Conservation (phyloP, 2,113 vertebrate species). For the Cyanistes caeruleus region DNA sequence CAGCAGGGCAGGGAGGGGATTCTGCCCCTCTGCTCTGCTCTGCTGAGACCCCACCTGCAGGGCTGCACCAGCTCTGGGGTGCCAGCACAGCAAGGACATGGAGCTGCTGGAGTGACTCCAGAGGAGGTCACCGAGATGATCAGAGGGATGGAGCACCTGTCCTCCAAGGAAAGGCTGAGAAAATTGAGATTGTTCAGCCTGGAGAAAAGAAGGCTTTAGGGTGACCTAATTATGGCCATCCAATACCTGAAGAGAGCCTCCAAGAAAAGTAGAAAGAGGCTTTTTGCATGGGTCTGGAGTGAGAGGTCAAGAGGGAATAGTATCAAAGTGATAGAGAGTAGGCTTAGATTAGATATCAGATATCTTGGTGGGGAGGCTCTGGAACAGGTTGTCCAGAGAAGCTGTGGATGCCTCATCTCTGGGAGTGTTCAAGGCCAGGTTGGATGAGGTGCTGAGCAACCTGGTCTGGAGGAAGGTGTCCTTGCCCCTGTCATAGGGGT, state of each 20-base stretch:
- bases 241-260: neutral
- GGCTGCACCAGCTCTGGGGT: neutral
- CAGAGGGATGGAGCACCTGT: neutral
- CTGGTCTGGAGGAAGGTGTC: neutral
- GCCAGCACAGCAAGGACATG: neutral
- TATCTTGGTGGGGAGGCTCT: neutral
- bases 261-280: neutral
- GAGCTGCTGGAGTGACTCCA: neutral
- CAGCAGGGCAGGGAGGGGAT: neutral
- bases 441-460: neutral
- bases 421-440: neutral
- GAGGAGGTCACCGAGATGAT: neutral
- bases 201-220: neutral
- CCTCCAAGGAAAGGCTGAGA: neutral
- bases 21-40: neutral
- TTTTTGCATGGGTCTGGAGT: neutral
- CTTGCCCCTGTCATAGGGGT: neutral
- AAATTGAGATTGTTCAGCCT: neutral
- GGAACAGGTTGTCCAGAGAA: neutral
- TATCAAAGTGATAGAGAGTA: neutral
- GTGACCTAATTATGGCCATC: neutral
- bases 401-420: rapidly evolving
- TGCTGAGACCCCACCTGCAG: neutral
- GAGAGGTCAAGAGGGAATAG: neutral
- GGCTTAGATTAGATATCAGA: neutral